phyloP scores from a whole-genome alignment of 2,113 vertebrate genomes.

The Rhizomys pruinosus region DNA sequence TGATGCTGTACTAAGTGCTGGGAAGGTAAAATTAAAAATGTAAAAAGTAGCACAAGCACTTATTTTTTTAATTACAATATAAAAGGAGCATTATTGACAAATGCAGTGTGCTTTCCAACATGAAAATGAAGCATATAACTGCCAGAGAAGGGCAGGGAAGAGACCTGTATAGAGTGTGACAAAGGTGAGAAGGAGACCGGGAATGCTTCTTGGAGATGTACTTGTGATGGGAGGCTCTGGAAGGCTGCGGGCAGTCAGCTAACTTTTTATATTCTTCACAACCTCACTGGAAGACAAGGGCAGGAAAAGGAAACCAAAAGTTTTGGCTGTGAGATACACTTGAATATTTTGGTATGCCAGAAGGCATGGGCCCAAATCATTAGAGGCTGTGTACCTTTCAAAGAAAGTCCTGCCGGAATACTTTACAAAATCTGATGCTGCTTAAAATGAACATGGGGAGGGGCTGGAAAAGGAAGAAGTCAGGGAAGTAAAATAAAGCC shows the following conservation, averaged over 20 bases:
- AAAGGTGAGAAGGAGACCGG: not conserved
- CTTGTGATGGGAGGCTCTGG: not conserved
- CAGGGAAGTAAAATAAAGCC: not conserved
- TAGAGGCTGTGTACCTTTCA: not conserved
- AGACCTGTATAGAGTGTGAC: not conserved
- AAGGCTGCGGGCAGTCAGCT: not conserved
- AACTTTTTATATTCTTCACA: not conserved
- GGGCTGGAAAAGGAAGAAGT: not conserved
- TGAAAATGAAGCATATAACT: not conserved
- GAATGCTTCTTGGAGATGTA: not conserved
- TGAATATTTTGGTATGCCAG: not conserved
- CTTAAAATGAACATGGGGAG: not conserved
- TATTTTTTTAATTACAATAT: not conserved
- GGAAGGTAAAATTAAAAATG: not conserved
- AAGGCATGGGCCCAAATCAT: not conserved
- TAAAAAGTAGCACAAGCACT: not conserved
- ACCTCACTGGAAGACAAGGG: not conserved
- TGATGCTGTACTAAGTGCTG: not conserved
- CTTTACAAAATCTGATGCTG: not conserved
- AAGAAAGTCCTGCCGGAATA: not conserved
- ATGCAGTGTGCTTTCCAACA: not conserved
- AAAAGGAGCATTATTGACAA: not conserved
- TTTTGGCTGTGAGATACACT: not conserved
- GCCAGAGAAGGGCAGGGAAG: not conserved
- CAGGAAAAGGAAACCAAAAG: not conserved